Conservation (phyloP, 1,140 invertebrate genomes). For the Procambarus clarkii region DNA sequence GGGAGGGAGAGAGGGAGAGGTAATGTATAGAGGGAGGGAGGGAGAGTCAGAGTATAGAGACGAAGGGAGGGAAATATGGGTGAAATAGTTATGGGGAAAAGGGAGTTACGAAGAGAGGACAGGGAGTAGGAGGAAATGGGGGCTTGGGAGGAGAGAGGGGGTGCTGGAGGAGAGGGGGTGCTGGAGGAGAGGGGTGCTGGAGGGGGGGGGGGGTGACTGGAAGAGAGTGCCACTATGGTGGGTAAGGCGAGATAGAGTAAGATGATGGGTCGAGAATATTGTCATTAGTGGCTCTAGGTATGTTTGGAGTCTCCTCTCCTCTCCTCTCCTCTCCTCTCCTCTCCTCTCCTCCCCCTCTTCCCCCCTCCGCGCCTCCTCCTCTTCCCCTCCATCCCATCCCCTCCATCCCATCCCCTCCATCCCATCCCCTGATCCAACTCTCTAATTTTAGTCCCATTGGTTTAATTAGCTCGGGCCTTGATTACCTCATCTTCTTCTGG, state of each 20-base stretch:
- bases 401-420: too few species aligned
- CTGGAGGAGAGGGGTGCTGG: too few species aligned
- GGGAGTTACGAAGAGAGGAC: not conserved
- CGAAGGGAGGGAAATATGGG: not conserved
- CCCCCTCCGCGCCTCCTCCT: not conserved
- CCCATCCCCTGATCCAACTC: constrained; percentile 9
- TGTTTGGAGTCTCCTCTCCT: not conserved
- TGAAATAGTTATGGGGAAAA: not conserved
- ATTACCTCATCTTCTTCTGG: not conserved
- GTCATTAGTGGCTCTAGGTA: too few species aligned
- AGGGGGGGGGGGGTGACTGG: too few species aligned
- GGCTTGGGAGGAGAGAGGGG: not conserved
- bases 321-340: not conserved
- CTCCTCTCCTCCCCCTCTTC: constrained; percentile 10
- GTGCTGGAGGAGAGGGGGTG: not conserved
- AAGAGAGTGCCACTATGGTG: too few species aligned
- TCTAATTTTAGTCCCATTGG: not conserved
- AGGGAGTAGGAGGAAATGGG: not conserved
- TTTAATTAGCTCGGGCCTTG: not conserved
- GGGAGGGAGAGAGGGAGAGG: too few species aligned
- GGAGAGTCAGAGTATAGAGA: not conserved
- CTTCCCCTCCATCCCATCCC: too few species aligned
- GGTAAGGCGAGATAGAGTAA: too few species aligned
- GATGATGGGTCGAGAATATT: too few species aligned
- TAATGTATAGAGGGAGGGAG: too few species aligned